Percentiles rank a stretch among this genome's conserved stretches.
Conservation (phyloP, 2,888 invertebrate genomes). For the Synergus itoensis region DNA sequence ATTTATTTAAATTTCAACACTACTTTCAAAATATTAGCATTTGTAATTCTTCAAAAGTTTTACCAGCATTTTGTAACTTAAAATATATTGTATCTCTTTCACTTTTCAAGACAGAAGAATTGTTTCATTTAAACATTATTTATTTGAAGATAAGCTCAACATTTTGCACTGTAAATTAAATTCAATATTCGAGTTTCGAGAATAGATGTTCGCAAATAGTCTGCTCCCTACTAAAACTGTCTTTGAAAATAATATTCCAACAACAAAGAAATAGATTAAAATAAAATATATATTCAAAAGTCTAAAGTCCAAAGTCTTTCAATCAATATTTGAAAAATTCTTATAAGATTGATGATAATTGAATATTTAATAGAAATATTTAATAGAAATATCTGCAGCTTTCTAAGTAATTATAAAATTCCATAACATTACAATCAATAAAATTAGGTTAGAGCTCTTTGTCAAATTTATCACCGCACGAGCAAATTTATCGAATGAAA, state of each 20-base stretch:
- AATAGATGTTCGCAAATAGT: too few species aligned
- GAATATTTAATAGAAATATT: neutral
- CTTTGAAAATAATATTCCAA: too few species aligned
- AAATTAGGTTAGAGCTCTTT: conserved; percentile 39
- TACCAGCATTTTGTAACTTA: neutral
- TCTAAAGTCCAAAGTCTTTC: conserved; percentile 29
- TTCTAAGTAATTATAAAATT: neutral
- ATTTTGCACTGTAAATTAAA: too few species aligned
- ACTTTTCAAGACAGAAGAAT: too few species aligned
- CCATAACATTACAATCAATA: neutral
- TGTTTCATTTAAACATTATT: too few species aligned
- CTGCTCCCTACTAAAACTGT: too few species aligned
- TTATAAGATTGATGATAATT: conserved; percentile 9
- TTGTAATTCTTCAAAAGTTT: neutral
- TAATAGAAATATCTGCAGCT: neutral
- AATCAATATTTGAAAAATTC: conserved; percentile 7
- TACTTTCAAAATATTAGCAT: neutral
- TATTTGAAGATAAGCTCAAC: too few species aligned
- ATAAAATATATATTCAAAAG: neutral
- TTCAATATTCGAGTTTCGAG: too few species aligned
- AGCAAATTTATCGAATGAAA: conserved; percentile 34
- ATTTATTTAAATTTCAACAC: neutral
- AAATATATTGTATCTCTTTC: too few species aligned
- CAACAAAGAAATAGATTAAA: neutral
- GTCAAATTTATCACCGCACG: neutral